A percentile compares a stretch with the other conserved stretches of the same genome.
Conservation (phyloP, 2,888 invertebrate genomes). For the Eupithecia vulgata region DNA sequence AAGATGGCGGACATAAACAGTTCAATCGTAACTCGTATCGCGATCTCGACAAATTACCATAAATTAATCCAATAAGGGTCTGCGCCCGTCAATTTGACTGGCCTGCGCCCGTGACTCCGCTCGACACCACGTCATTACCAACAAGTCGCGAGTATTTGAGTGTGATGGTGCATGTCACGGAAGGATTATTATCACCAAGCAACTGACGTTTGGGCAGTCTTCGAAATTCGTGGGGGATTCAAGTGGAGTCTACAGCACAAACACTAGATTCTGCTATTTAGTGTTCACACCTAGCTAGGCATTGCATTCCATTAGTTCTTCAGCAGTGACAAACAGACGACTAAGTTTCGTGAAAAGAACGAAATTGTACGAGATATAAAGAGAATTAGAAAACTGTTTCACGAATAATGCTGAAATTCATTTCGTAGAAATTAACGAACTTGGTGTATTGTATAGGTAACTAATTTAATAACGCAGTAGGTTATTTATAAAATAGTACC, state of each 20-base stretch:
- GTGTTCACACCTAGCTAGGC: neutral
- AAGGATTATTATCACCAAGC: neutral
- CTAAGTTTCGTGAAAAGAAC: neutral
- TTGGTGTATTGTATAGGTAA: neutral
- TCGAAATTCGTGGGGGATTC: neutral
- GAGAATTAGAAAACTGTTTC: neutral
- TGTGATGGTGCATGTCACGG: neutral
- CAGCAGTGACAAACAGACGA: neutral
- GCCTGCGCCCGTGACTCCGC: slow-evolving; percentile 13
- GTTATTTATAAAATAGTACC: neutral
- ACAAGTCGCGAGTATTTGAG: neutral
- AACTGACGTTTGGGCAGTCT: neutral
- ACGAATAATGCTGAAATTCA: neutral
- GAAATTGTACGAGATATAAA: neutral
- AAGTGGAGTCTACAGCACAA: neutral
- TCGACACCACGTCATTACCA: neutral
- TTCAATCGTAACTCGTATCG: slow-evolving; percentile 80
- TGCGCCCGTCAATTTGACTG: slow-evolving; percentile 26
- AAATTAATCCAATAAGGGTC: slow-evolving; percentile 53
- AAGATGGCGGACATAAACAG: slow-evolving; percentile 79
- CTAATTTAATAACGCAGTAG: neutral
- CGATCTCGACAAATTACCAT: slow-evolving; percentile 68
- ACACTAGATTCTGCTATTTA: neutral
- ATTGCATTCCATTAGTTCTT: neutral
- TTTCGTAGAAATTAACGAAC: neutral